phyloP scores from a whole-genome alignment of 2,888 invertebrate genomes.

The Standfussiana lucernea region DNA sequence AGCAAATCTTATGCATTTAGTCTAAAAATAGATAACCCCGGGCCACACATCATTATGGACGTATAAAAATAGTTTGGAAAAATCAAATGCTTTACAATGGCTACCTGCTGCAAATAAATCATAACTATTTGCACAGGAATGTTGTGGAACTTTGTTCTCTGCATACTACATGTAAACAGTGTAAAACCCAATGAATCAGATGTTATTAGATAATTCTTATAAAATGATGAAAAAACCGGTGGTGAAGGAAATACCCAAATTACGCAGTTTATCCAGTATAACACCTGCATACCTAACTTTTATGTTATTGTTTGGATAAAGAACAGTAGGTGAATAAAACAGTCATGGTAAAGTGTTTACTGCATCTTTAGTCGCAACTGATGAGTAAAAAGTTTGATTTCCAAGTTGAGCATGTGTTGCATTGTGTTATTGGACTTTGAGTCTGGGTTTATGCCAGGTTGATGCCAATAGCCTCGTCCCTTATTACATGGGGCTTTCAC shows the following conservation, averaged over 20 bases:
- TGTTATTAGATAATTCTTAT: constrained; percentile 15
- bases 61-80: constrained; percentile 50
- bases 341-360: neutral
- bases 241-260: constrained; percentile 32
- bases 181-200: constrained; percentile 39
- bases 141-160: neutral
- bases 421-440: neutral
- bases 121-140: neutral
- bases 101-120: constrained; percentile 31
- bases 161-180: neutral
- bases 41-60: constrained; percentile 60
- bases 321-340: neutral
- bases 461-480: neutral
- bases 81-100: constrained; percentile 30
- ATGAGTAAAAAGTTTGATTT: neutral
- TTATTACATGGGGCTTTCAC: neutral
- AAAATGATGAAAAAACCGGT: constrained; percentile 33
- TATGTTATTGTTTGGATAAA: neutral
- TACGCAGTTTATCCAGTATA: constrained; percentile 7
- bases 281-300: constrained; percentile 2
- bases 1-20: too few species aligned
- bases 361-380: neutral
- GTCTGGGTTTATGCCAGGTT: neutral
- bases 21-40: constrained; percentile 52
- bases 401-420: neutral